These are phyloP conservation scores for Nomia melanderi DNA, from an alignment of 1,140 invertebrate genomes.

Conservation along the genomic window DNA sequence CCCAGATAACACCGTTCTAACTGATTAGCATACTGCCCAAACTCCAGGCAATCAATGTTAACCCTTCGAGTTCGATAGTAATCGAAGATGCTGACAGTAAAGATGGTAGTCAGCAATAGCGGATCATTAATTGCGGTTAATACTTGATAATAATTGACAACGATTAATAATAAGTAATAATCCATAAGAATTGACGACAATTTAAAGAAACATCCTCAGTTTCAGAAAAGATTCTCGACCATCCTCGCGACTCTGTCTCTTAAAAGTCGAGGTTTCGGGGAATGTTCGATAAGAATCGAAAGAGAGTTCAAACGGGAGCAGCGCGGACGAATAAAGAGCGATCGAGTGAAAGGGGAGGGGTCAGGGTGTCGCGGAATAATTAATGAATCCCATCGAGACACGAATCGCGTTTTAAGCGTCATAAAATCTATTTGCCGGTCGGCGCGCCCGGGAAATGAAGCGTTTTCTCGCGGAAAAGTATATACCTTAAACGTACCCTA, in stretches of 20 bases:
- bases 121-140: no score
- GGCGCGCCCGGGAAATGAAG: constrained; percentile 23
- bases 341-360: constrained; percentile 12
- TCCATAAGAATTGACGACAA: no score
- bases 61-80: no score
- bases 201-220: no score
- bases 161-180: no score
- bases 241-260: constrained; percentile 3
- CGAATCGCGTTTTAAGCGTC: constrained; percentile 53
- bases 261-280: no score
- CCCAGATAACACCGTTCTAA: no score
- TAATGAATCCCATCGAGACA: constrained; percentile 54
- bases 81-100: no score
- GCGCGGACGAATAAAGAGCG: constrained; percentile 21
- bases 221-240: background rate
- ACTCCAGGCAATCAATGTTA: no score
- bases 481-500: background rate
- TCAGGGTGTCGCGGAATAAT: constrained; percentile 47
- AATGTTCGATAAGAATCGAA: background rate
- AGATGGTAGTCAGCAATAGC: no score
- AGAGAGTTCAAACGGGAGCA: constrained; percentile 6
- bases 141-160: no score
- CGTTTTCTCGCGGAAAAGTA: background rate
- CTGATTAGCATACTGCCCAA: no score
- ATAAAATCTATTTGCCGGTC: constrained; percentile 42